Percentiles rank a stretch among this genome's conserved stretches.
phyloP scores from a whole-genome alignment of 2,113 vertebrate species.

The Echinops telfairi region DNA sequence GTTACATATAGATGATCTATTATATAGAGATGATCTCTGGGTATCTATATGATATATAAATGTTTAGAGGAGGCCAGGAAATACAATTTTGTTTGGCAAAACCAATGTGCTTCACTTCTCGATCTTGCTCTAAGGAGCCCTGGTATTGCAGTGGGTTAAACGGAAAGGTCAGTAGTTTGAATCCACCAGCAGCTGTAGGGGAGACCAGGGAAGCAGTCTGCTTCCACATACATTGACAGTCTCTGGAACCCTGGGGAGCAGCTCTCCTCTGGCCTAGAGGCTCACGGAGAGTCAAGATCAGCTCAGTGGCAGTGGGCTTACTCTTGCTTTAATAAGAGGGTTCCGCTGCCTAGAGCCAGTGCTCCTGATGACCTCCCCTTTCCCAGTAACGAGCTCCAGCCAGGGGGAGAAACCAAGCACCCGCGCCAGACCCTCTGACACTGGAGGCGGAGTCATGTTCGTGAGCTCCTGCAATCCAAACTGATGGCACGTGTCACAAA shows the following conservation, averaged over 20 bases:
- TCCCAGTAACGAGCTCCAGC: constrained; percentile 9
- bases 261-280: too few species aligned
- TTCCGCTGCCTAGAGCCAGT: not conserved
- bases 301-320: too few species aligned
- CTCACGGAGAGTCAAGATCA: too few species aligned
- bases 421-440: not conserved
- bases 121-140: not conserved
- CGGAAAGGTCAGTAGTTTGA: too few species aligned
- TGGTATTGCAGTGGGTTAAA: too few species aligned
- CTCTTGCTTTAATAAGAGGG: not conserved
- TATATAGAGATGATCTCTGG: too few species aligned
- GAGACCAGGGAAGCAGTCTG: too few species aligned
- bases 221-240: too few species aligned
- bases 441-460: not conserved
- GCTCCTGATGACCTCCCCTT: not conserved
- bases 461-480: not conserved
- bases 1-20: not conserved
- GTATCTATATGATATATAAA: too few species aligned
- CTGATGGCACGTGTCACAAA: constrained; percentile 4
- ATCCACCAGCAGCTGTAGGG: too few species aligned
- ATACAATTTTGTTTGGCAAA: not conserved
- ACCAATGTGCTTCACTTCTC: not conserved
- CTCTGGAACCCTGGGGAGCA: too few species aligned
- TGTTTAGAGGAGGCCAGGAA: not conserved
- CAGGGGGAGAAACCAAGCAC: not conserved